Base-by-base conservation (phyloP, 2,888 invertebrate species). In the Diaperis boleti region DNA sequence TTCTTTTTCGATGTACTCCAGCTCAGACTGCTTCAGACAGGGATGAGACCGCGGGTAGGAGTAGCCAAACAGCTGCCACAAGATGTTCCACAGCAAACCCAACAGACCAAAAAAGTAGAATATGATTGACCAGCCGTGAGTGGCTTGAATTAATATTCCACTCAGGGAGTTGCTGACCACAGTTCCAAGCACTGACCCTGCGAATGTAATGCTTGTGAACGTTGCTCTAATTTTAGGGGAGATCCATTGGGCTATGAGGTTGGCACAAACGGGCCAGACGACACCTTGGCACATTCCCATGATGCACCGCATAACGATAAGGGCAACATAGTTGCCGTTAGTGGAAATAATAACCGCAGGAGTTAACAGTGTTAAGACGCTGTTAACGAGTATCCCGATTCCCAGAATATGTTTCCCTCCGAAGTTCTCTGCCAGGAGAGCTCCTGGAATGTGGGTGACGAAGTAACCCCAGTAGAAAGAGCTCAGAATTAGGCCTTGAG, bases 381-480 rank as follows among this genome's bases (percentile, higher is more conserved):
- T 93, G 0, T 94, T 94, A 7, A 91, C 89, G 1, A 95, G 82
- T 13, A 95, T 89, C 37, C 95, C 95, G 54, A 92, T 82, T 0
- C 92, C 92, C 26, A 94, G 83, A 0, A 92, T 88, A 82, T 92
- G 91, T 79, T 95, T 95, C 10, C 94, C 95, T 13, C 95, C 95
- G 67, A 92, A 92, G 68, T 86, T 86, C 72, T 92, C 92, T 0
- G 94, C 90, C 31, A 95, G 75, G 94, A 0, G 94, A 94, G 18
- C 94, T 37, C 94, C 94, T 0, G 94, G 94, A 29, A 94, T 80
- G 75, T 94, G 94, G 0, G 93, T 92, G 0, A 92, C 60, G 1
- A 94, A 89, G 81, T 94, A 94, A 1, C 94, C 94, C 84, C 92
- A 92, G 82, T 92, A 94, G 80, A 94, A 94, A 0, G 92, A 88